These are phyloP conservation scores for Brienomyrus longianalis DNA, from an alignment of 2,113 vertebrate genomes.

Conservation along the genomic window DNA sequence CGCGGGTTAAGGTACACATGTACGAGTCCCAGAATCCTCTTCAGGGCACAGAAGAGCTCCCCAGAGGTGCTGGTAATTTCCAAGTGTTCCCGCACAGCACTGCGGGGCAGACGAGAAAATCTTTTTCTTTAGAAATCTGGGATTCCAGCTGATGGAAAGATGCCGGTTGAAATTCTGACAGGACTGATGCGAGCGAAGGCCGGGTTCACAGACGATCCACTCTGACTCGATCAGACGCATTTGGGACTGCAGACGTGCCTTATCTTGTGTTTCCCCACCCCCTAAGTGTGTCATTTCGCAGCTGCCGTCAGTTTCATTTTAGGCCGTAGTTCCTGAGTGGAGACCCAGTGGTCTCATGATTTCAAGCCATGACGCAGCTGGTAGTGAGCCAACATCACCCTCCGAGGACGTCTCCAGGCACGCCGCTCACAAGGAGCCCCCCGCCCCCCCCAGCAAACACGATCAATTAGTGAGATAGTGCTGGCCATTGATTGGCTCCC, in stretches of 20 bases:
- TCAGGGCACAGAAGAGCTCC: not conserved
- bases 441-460: slow-evolving; percentile 51
- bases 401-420: not conserved
- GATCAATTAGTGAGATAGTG: slow-evolving; percentile 72
- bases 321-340: not conserved
- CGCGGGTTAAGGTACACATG: not conserved
- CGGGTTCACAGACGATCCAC: not conserved
- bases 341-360: not conserved
- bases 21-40: not conserved
- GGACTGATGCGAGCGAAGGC: not conserved
- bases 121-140: not conserved
- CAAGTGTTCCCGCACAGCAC: not conserved
- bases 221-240: not conserved
- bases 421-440: not conserved
- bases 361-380: not conserved
- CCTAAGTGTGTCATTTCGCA: not conserved
- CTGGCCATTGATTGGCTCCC: slow-evolving; percentile 56
- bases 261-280: not conserved
- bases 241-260: not conserved
- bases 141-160: not conserved
- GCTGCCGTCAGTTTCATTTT: not conserved
- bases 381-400: not conserved
- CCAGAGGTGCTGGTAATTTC: not conserved
- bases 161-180: not conserved
- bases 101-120: not conserved